Evolutionary conservation across 2,113 vertebrate genomes (phyloP).

Genomic region (Protobothrops flavoviridis): DNA sequence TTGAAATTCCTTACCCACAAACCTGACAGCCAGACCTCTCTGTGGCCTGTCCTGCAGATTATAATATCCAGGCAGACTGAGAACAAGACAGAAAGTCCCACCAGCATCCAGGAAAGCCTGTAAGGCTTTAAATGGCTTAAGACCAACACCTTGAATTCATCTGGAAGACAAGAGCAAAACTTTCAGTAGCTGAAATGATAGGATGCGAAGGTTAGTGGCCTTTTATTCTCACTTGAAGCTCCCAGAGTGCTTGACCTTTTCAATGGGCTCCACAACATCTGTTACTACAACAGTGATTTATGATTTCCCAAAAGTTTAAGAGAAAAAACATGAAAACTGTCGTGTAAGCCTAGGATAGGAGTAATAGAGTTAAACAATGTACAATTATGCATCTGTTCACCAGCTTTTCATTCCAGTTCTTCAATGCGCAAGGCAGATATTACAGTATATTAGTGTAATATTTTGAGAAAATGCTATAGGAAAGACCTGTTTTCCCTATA

Average conservation of each 20-base stretch:
- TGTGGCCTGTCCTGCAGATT: not conserved
- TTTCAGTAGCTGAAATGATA: not conserved
- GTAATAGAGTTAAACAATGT: not conserved
- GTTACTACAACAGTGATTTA: not conserved
- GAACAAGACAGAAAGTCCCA: not conserved
- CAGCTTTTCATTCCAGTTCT: not conserved
- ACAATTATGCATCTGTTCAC: not conserved
- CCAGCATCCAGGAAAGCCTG: not conserved
- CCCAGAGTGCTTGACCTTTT: not conserved
- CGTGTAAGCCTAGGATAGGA: not conserved
- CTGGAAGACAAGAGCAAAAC: not conserved
- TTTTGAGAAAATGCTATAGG: not conserved
- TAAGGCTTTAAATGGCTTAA: not conserved
- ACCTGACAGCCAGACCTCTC: not conserved
- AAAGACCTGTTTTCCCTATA: not conserved
- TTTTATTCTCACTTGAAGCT: not conserved
- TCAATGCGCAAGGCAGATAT: not conserved
- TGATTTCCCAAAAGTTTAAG: not conserved
- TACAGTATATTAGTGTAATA: not conserved
- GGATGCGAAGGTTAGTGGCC: not conserved
- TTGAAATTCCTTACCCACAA: not conserved
- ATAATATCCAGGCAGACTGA: not conserved
- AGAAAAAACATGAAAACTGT: not conserved
- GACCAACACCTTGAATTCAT: not conserved
- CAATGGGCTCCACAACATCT: not conserved